These are phyloP conservation scores for Campoplex capitator DNA, from an alignment of 2,888 invertebrate species.

Conservation along the genomic window DNA sequence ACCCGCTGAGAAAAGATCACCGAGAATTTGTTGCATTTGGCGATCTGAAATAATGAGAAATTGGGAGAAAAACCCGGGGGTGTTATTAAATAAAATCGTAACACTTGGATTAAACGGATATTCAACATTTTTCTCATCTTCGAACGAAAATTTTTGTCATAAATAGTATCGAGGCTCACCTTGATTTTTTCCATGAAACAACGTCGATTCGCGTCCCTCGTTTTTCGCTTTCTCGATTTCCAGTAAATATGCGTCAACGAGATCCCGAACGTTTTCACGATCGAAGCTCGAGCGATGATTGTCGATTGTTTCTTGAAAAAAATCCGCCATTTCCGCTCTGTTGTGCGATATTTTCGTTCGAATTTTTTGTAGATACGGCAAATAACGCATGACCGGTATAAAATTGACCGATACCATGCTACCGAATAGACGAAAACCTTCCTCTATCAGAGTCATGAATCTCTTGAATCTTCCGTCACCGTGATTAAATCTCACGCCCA, in stretches of 20 bases:
- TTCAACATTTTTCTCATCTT: not conserved
- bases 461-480: constrained; percentile 91
- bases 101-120: too few species aligned
- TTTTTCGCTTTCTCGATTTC: constrained; percentile 94
- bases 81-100: not conserved
- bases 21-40: constrained; percentile 95
- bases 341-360: constrained; percentile 88
- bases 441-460: constrained; percentile 94
- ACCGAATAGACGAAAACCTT: constrained; percentile 95
- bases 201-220: constrained; percentile 89
- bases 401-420: constrained; percentile 93
- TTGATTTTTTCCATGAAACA: constrained; percentile 94
- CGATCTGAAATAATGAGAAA: constrained; percentile 87
- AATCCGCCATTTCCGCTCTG: constrained; percentile 93
- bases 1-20: constrained; percentile 96
- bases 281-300: constrained; percentile 92
- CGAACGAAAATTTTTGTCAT: not conserved
- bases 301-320: constrained; percentile 93
- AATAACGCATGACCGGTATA: constrained; percentile 90
- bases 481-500: constrained; percentile 94
- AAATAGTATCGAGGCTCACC: constrained; percentile 86
- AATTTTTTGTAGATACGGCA: constrained; percentile 86
- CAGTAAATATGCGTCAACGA: constrained; percentile 93
- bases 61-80: not conserved
- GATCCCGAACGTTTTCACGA: constrained; percentile 90